Evolutionary conservation across 1,140 invertebrate genomes (phyloP).

Genomic region (Tetramorium parvispinum): DNA sequence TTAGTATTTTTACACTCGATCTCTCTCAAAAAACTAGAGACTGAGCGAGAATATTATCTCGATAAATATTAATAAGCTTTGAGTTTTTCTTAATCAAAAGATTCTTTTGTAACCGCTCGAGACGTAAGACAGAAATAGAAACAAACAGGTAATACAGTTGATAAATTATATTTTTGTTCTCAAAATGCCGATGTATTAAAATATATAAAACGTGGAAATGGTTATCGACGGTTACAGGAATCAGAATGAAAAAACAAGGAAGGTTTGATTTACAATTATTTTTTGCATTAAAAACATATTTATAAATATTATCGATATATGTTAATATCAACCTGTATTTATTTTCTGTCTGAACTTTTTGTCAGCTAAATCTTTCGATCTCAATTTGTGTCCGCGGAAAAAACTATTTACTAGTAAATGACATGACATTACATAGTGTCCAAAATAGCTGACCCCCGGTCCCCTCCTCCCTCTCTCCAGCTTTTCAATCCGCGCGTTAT

Average conservation of each 20-base stretch:
- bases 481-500: constrained; percentile 29
- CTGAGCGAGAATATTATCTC: too few relatives aligned
- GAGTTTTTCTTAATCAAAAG: not conserved
- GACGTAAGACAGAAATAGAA: not conserved
- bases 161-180: not conserved
- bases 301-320: too few relatives aligned
- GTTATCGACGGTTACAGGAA: not conserved
- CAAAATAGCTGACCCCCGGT: constrained; percentile 4
- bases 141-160: not conserved
- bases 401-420: not conserved
- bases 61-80: not conserved
- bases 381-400: not conserved
- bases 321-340: not conserved
- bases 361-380: not conserved
- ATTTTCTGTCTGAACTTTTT: not conserved
- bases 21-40: too few relatives aligned
- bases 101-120: not conserved
- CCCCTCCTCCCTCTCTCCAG: not conserved
- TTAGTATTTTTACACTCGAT: too few relatives aligned
- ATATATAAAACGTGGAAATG: not conserved
- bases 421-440: not conserved
- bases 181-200: not conserved
- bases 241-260: not conserved
- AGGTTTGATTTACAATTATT: not conserved
- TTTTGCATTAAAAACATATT: not conserved